Base-by-base conservation (phyloP, 2,797 vertebrate genomes). In the Holocentrus rufus region DNA sequence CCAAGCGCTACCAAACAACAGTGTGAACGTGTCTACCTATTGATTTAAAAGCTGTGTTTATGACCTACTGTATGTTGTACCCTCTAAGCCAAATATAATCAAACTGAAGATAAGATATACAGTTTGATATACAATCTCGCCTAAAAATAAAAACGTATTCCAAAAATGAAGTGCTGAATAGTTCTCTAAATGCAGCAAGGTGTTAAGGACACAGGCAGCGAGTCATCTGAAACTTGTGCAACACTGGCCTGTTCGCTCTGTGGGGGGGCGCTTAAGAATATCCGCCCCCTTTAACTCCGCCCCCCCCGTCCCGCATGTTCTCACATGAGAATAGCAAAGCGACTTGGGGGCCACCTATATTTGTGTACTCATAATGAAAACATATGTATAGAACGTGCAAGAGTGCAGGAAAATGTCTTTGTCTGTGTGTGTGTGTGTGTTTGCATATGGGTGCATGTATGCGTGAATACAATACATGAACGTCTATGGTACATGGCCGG, bases 91-190 rank as follows among this genome's bases (percentile, higher is more conserved):
- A 65, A 83, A 75, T 68, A 84, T 59, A 65, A 80, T 64, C 58
- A 50, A 86, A 83, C 79, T 72, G 76, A 83, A 81, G 79, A 85
- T 79, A 83, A 86, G 25, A 27, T 27, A 27, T 27, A 27, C 25
- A 27, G 58, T 42, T 65, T 47, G 67, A 83, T 65, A 74, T 66
- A 42, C 50, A 72, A 62, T 70, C 61, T 25, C 30, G 59, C 58
- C 74, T 85, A 83, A 86, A 89, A 86, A 88, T 88, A 90, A 64
- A 61, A 70, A 59, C 27, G 17, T 74, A 81, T 80, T 85, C 68
- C 55, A 54, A 62, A 6, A 70, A 85, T 79, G 57, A 79, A 72
- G 77, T 22, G 83, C 76, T 73, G 87, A 89, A 86, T 84, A 65
- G n/a, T 67, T 75, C 75, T 79, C 74, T 79, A 88, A 85, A 88